Evolutionary conservation across 1,140 invertebrate genomes (phyloP).

Genomic region (Parasteatoda tepidariorum): DNA sequence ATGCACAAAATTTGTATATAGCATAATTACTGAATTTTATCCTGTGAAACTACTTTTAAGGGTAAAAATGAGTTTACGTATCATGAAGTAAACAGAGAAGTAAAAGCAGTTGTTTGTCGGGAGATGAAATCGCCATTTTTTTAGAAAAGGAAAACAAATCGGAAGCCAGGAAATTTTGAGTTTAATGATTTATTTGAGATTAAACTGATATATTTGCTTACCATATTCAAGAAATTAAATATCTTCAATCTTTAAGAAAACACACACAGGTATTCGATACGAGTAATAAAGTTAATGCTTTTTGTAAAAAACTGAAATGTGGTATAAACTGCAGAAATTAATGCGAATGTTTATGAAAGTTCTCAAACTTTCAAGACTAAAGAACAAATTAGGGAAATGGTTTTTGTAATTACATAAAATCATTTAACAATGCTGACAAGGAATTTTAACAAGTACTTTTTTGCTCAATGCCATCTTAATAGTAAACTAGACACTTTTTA

Average conservation of each 20-base stretch:
- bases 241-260: background rate
- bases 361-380: background rate
- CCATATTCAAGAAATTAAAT: background rate
- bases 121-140: too few species aligned
- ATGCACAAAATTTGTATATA: too few species aligned
- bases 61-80: too few species aligned
- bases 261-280: background rate
- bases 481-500: background rate
- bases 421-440: background rate
- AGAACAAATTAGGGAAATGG: background rate
- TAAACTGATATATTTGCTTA: background rate
- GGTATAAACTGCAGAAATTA: background rate
- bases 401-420: background rate
- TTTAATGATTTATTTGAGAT: background rate
- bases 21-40: too few species aligned
- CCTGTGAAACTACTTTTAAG: too few species aligned
- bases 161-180: background rate
- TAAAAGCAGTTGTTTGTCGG: too few species aligned
- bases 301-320: background rate
- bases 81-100: too few species aligned
- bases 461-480: background rate
- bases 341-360: background rate
- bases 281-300: background rate
- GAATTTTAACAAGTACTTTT: background rate
- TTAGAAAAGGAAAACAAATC: background rate